Evolutionary conservation across 2,797 vertebrate genomes (phyloP), one percentile per base, ranked within the genome.

Genomic region (Podargus strigoides): DNA sequence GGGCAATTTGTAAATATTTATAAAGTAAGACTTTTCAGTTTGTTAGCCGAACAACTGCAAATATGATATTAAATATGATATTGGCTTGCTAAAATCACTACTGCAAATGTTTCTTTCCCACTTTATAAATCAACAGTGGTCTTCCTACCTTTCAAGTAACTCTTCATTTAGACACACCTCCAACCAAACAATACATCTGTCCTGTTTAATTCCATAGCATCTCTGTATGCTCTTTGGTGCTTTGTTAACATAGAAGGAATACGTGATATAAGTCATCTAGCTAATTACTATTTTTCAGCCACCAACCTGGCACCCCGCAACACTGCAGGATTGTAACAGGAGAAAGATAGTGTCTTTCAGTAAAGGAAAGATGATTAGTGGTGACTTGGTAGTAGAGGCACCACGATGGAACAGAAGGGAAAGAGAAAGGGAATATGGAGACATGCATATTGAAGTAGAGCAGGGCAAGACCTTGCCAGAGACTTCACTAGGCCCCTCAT

Each of bases 341-440:
- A 78, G 26, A 64, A 89, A 55, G 7, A 16, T 1, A 9, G 7
- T 2, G 2, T 47, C 8, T 70, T 85, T 73, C 36, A 46, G 19
- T 53, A 72, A 81, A 55, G 34, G 11, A 52, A 68, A n/a, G 19
- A 20, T 69, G 23, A 32, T 44, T 19, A 49, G 5, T 34, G 22
- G 4, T 63, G 56, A 41, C 52, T 37, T 52, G 8, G 60, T 36
- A 53, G 13, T n/a, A 60, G 12, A 44, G 6, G 21, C 26, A 28
- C 3, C 0, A 0, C 28, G 46, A 37, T 7, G 12, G 26, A 27
- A 59, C 4, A 60, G 30, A 47, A 74, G 12, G 6, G 7, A 64
- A 85, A 56, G 17, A 73, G 23, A 41, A 89, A 36, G 10, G 9
- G 23, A 73, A 14, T 30, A 41, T 13, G 21, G 13, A 67, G 12